These are phyloP conservation scores for Morus bassanus DNA, from an alignment of 2,797 vertebrate species.

Conservation along the genomic window DNA sequence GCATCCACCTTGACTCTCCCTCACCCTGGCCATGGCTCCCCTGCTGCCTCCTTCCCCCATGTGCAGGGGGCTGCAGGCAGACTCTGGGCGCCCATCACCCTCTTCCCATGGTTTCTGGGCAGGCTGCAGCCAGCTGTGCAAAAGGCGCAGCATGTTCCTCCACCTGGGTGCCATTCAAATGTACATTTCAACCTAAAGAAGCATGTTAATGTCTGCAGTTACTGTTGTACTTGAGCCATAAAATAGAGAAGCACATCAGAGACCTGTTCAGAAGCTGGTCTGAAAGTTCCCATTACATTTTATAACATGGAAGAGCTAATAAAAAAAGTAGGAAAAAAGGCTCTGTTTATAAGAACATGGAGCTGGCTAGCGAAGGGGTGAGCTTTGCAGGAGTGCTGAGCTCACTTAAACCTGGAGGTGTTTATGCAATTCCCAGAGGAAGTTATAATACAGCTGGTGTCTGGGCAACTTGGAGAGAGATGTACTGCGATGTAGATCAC, in stretches of 20 bases:
- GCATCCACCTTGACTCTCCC: background rate
- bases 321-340: slow-evolving; percentile 8
- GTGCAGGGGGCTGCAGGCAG: background rate
- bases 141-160: slow-evolving; percentile 36
- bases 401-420: background rate
- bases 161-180: slow-evolving; percentile 32
- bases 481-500: background rate
- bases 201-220: slow-evolving; percentile 65
- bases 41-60: background rate
- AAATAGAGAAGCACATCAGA: slow-evolving; percentile 51
- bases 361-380: background rate
- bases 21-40: background rate
- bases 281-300: slow-evolving; percentile 48
- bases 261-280: slow-evolving; percentile 36
- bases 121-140: background rate
- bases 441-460: background rate
- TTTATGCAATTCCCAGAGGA: background rate
- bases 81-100: background rate
- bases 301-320: slow-evolving; percentile 60
- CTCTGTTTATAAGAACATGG: background rate
- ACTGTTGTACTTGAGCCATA: slow-evolving; percentile 61
- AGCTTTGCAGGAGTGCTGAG: background rate
- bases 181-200: slow-evolving; percentile 63
- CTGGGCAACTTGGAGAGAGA: background rate
- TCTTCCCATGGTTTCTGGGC: background rate